Conservation (phyloP, 2,113 vertebrate genomes). For the Anseranas semipalmata region DNA sequence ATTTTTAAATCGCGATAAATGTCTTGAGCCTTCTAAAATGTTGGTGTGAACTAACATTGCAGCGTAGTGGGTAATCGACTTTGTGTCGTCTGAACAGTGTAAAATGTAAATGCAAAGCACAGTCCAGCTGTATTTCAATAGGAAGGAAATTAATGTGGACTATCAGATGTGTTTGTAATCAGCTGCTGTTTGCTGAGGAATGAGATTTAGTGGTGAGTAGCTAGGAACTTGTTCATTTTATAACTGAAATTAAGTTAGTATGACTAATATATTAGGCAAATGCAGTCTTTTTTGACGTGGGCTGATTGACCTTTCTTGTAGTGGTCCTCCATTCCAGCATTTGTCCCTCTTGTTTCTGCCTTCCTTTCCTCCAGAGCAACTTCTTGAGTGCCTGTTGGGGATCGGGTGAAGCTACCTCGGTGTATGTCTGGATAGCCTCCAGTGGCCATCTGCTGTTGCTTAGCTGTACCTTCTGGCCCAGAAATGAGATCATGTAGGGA, state of each 20-base stretch:
- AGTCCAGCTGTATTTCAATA: not conserved
- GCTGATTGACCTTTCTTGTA: not conserved
- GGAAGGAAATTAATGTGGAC: not conserved
- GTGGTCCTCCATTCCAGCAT: not conserved
- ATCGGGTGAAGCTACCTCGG: constrained; percentile 21
- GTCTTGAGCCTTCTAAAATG: not conserved
- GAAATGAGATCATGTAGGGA: not conserved
- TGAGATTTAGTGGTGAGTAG: not conserved
- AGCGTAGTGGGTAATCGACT: not conserved
- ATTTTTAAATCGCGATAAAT: not conserved
- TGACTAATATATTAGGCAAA: not conserved
- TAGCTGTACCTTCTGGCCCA: not conserved
- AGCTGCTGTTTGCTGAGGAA: not conserved
- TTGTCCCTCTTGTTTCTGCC: not conserved
- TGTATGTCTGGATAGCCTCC: not conserved
- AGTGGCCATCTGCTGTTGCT: constrained; percentile 37
- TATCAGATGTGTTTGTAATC: not conserved
- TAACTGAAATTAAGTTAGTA: not conserved
- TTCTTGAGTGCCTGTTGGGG: not conserved
- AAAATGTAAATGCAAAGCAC: not conserved
- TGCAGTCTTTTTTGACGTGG: not conserved
- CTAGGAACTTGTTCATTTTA: not conserved
- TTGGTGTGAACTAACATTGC: not conserved
- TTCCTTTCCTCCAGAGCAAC: not conserved
- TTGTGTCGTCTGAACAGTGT: not conserved